Conservation (phyloP, 2,113 vertebrate genomes). For the Pygoscelis adeliae region DNA sequence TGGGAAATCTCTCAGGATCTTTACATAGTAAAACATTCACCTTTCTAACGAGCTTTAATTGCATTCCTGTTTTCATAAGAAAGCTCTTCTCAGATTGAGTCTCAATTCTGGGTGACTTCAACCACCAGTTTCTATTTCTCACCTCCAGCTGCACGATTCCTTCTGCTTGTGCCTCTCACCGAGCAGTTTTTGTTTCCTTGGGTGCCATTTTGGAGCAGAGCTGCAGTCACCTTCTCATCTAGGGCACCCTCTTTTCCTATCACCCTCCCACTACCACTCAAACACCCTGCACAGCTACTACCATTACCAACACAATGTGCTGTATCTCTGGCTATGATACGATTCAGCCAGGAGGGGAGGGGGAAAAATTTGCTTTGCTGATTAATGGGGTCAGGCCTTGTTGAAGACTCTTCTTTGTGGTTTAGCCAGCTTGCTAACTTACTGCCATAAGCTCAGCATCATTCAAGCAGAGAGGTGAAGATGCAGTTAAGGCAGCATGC, state of each 20-base stretch:
- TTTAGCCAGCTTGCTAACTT: conserved; percentile 42
- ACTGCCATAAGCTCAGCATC: not conserved
- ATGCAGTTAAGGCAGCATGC: not conserved
- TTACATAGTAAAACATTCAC: not conserved
- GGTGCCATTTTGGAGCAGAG: not conserved
- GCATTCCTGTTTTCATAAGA: not conserved
- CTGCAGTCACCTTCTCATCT: not conserved
- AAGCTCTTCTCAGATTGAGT: not conserved
- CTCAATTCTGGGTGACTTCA: not conserved
- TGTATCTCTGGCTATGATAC: not conserved
- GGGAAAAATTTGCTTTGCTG: not conserved
- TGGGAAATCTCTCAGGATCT: not conserved
- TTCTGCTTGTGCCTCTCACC: not conserved
- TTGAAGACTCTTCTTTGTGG: not conserved
- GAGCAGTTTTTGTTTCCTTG: not conserved
- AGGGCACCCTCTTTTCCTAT: not conserved
- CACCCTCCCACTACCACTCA: not conserved
- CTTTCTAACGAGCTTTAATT: not conserved
- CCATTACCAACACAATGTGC: not conserved
- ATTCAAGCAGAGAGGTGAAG: not conserved
- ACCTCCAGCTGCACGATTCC: not conserved
- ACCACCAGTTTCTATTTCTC: conserved; percentile 7
- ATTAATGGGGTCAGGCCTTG: not conserved
- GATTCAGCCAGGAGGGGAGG: not conserved
- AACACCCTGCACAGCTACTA: not conserved